Evolutionary conservation across 2,113 vertebrate species (phyloP).

Genomic region (Ascaphus truei): DNA sequence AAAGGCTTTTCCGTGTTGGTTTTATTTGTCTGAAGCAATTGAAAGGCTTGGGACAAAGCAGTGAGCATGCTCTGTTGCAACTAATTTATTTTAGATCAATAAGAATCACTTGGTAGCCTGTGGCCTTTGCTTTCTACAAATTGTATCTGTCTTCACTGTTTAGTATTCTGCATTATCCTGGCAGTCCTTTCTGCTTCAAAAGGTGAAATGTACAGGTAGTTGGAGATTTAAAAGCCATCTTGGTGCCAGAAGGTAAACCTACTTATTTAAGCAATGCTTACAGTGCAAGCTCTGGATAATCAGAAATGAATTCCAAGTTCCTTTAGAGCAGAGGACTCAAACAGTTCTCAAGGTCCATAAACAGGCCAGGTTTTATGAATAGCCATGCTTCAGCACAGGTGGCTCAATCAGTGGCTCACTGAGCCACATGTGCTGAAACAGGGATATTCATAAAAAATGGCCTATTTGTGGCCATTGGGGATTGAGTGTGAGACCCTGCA

Average conservation of each 20-base stretch:
- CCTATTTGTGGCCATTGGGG: too few relatives aligned
- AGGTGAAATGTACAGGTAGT: constrained; percentile 6
- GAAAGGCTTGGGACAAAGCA: constrained; percentile 13
- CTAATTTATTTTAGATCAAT: constrained; percentile 31
- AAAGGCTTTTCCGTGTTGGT: constrained; percentile 5
- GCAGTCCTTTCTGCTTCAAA: constrained; percentile 2
- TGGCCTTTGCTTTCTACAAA: constrained; percentile 25
- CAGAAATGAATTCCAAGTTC: too few relatives aligned
- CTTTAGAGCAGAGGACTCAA: too few relatives aligned
- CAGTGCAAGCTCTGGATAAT: too few relatives aligned
- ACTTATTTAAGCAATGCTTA: background rate
- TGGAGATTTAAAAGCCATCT: constrained; percentile 1
- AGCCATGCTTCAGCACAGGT: too few relatives aligned
- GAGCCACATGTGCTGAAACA: too few relatives aligned
- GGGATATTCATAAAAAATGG: too few relatives aligned
- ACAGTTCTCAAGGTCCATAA: too few relatives aligned
- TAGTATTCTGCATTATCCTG: constrained; percentile 12
- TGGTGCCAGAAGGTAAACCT: background rate
- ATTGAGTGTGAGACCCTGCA: too few relatives aligned
- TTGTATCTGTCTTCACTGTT: constrained; percentile 27
- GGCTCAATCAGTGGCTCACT: too few relatives aligned
- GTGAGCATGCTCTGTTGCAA: constrained; percentile 10
- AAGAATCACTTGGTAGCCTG: constrained; percentile 26
- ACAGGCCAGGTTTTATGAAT: too few relatives aligned
- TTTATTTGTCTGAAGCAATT: constrained; percentile 23